Percentiles rank a stretch among this genome's conserved stretches.
Conservation (phyloP, 2,113 vertebrate genomes). For the Anoura caudifer region DNA sequence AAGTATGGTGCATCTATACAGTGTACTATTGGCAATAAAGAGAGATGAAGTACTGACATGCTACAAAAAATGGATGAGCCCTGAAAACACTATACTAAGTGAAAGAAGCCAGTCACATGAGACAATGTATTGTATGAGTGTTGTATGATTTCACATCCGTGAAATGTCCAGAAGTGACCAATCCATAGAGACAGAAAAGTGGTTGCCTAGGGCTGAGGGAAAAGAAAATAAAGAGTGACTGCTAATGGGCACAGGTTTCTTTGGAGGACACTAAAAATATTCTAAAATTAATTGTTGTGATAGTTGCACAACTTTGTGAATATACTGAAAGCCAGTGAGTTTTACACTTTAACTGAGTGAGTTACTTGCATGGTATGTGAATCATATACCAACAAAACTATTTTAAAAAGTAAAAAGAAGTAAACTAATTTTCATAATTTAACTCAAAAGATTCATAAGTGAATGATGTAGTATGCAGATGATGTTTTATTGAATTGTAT, state of each 20-base stretch:
- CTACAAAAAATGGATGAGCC: no score
- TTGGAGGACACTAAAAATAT: background rate
- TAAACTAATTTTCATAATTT: no score
- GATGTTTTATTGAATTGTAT: no score
- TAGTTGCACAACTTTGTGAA: background rate
- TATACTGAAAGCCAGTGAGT: background rate
- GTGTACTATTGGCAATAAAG: background rate
- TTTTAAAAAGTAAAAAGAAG: background rate
- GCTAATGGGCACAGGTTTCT: background rate
- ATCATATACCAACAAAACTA: background rate
- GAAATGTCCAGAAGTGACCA: background rate
- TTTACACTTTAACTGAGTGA: background rate
- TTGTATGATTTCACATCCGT: background rate
- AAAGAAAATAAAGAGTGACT: background rate
- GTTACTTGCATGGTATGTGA: background rate
- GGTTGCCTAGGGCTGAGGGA: background rate
- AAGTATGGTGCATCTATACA: background rate
- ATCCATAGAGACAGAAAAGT: background rate
- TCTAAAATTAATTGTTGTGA: background rate
- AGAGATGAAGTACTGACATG: background rate
- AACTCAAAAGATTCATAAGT: no score
- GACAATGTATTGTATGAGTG: background rate
- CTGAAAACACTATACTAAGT: no score
- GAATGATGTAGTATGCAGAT: no score
- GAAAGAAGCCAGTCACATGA: background rate